Percentiles rank a stretch among this genome's conserved stretches.
phyloP scores from a whole-genome alignment of 2,797 vertebrate genomes.

The Apogon hyalosoma region DNA sequence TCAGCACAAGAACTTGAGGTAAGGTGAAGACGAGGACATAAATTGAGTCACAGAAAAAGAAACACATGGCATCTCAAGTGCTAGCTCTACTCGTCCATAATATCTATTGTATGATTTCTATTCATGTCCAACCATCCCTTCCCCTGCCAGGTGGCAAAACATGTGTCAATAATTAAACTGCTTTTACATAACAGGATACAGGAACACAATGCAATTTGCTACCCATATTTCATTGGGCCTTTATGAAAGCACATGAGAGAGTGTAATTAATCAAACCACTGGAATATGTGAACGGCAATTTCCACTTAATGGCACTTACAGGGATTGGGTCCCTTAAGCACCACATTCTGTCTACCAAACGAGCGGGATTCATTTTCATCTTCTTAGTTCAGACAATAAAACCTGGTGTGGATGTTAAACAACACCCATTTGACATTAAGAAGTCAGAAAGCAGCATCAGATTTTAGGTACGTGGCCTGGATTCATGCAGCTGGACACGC shows the following conservation, averaged over 20 bases:
- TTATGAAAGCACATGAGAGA: slow-evolving; percentile 86
- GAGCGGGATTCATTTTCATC: slow-evolving; percentile 85
- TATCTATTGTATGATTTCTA: slow-evolving; percentile 77
- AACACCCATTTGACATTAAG: slow-evolving; percentile 75
- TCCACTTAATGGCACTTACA: slow-evolving; percentile 89
- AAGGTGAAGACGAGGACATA: slow-evolving; percentile 55
- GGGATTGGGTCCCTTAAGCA: slow-evolving; percentile 88
- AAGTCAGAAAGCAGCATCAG: slow-evolving; percentile 53
- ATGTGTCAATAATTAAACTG: slow-evolving; percentile 88
- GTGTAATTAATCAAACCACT: slow-evolving; percentile 88
- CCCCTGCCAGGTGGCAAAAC: slow-evolving; percentile 86
- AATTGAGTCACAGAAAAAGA: slow-evolving; percentile 52
- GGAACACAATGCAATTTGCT: slow-evolving; percentile 86
- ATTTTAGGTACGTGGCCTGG: slow-evolving; percentile 14
- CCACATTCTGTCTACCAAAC: slow-evolving; percentile 83
- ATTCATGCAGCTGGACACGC: slow-evolving; percentile 4
- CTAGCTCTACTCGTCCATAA: slow-evolving; percentile 57
- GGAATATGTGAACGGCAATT: slow-evolving; percentile 88
- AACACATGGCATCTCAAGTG: slow-evolving; percentile 73
- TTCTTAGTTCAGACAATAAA: slow-evolving; percentile 83
- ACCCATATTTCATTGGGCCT: slow-evolving; percentile 85
- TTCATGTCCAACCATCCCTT: slow-evolving; percentile 78
- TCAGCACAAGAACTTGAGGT: slow-evolving; percentile 41
- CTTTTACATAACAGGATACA: slow-evolving; percentile 87
- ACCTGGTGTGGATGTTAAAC: slow-evolving; percentile 80